These are phyloP conservation scores for Willowsia nigromaculata DNA, from an alignment of 2,888 invertebrate genomes.

Conservation along the genomic window DNA sequence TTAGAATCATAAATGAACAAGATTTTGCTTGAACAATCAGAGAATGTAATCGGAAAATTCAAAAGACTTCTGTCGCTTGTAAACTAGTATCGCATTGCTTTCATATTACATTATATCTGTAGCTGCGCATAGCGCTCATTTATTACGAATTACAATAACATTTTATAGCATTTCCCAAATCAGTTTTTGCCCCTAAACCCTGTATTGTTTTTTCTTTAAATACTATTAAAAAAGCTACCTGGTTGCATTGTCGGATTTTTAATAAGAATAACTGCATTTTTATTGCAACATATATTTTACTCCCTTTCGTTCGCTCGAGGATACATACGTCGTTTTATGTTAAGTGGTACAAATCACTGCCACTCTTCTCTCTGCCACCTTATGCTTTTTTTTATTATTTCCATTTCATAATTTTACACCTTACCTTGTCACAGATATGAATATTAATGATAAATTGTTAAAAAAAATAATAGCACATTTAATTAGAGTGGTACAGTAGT, in stretches of 20 bases:
- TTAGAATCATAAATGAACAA: too few relatives aligned
- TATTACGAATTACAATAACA: not conserved
- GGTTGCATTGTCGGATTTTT: not conserved
- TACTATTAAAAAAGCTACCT: not conserved
- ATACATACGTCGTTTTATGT: not conserved
- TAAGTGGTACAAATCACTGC: slow-evolving; percentile 4
- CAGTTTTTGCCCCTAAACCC: not conserved
- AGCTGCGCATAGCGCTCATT: not conserved
- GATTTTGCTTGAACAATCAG: too few relatives aligned
- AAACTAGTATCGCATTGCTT: not conserved
- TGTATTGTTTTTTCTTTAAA: not conserved
- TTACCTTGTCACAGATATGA: slow-evolving; percentile 48
- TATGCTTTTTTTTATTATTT: not conserved
- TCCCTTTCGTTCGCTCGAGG: slow-evolving; percentile 25
- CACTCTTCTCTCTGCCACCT: not conserved
- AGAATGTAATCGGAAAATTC: too few relatives aligned
- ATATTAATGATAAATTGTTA: slow-evolving; percentile 38
- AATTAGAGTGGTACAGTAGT: not conserved
- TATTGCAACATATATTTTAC: not conserved
- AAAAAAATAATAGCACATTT: not conserved
- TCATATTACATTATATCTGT: not conserved
- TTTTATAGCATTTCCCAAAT: not conserved
- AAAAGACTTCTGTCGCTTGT: too few relatives aligned
- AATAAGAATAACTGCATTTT: slow-evolving; percentile 22
- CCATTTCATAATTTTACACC: slow-evolving; percentile 29